A percentile compares a stretch with the other conserved stretches of the same genome.
Conservation (phyloP, 2,113 vertebrate species). For the Brachypteracias leptosomus region DNA sequence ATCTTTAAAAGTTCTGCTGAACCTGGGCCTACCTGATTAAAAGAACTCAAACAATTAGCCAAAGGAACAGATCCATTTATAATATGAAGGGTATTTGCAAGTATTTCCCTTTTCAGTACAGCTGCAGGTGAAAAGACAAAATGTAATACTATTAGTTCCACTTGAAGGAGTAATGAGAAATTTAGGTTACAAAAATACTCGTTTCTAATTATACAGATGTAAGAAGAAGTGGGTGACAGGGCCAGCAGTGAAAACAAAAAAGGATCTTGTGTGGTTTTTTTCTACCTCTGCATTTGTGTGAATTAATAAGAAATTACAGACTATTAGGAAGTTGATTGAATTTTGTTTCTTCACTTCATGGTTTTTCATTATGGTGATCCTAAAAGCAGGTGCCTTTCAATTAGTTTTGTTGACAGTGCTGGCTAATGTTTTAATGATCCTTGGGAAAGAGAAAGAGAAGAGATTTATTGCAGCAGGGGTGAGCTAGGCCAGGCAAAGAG, state of each 20-base stretch:
- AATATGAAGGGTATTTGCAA: not conserved
- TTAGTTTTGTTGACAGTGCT: constrained; percentile 58
- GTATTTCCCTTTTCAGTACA: not conserved
- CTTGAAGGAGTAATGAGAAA: not conserved
- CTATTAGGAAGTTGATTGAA: constrained; percentile 44
- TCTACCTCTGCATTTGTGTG: not conserved
- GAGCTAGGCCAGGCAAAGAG: constrained; percentile 50
- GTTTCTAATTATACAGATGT: constrained; percentile 25
- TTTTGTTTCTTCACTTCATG: constrained; percentile 45
- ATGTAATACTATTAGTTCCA: not conserved
- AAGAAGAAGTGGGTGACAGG: not conserved
- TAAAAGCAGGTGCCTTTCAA: constrained; percentile 55
- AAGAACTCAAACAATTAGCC: not conserved
- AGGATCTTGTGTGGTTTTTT: not conserved
- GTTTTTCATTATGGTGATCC: constrained; percentile 52
- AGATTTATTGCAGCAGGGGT: constrained; percentile 39
- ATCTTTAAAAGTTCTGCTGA: not conserved
- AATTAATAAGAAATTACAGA: constrained; percentile 46
- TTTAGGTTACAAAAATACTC: constrained; percentile 6
- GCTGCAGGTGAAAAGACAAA: not conserved
- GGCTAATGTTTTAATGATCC: constrained; percentile 64
- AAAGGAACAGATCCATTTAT: not conserved
- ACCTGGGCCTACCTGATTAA: not conserved
- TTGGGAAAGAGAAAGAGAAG: not conserved
- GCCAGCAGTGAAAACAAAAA: not conserved